Base-by-base conservation (phyloP, 2,113 vertebrate genomes). In the Rhinoptilus africanus region DNA sequence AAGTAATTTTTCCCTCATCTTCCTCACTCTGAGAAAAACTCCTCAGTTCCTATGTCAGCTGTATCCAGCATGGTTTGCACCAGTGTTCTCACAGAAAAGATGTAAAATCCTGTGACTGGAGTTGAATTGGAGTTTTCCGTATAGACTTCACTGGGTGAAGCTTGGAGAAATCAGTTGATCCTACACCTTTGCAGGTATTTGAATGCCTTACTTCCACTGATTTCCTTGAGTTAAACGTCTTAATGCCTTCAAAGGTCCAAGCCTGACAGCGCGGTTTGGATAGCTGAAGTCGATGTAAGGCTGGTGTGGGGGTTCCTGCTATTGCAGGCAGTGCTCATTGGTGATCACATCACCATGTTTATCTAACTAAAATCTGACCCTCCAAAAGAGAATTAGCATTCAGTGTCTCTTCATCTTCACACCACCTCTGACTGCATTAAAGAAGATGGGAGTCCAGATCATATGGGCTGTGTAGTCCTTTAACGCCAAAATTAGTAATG, bases 241-340 rank as follows among this genome's bases (percentile, higher is more conserved):
- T 12, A 53, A 30, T 27, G 23, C 30, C 41, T 68, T 76, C 0
- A 0, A 57, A 57, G 23, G 48, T 37, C 60, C n/a, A 39, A 23
- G 39, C 5, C 17, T 48, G 41, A 37, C 15, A 0, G 1, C 19
- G 30, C 28, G 20, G 76, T 90, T 62, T 53, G 57, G n/a, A 20
- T 35, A 23, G 45, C 3, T 89, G 80, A 35, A 47, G 74, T 12
- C 48, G 39, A 24, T 18, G 43, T 28, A 16, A 63, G 48, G 43
- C 39, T 45, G 13, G 6, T 0, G 0, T 32, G 41, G 24, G 14
- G 3, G 22, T 80, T 23, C 23, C 20, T 84, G 67, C n/a, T 19
- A 10, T 15, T 43, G 11, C 34, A 18, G 51, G 12, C 26, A 79
- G 35, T 37, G 45, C 16, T 21, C 30, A 5, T 12, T 34, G 23